Conservation (phyloP, 2,888 invertebrate genomes). For the Molorchus minor region DNA sequence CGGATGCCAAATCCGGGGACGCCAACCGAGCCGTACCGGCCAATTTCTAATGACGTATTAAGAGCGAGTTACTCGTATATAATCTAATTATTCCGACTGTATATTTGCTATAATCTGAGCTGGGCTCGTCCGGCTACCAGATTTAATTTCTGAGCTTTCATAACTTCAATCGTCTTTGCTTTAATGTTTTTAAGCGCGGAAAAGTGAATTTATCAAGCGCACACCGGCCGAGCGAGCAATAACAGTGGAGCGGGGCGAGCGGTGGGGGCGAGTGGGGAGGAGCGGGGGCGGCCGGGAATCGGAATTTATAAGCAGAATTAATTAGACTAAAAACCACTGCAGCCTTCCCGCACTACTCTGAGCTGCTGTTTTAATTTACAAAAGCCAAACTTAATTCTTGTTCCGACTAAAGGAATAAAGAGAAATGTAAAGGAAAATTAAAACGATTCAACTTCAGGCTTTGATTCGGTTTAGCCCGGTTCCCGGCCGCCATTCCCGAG, state of each 20-base stretch:
- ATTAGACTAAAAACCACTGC: slow-evolving; percentile 67
- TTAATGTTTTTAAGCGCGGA: slow-evolving; percentile 62
- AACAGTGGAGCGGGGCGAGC: slow-evolving; percentile 45
- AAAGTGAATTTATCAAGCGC: slow-evolving; percentile 64
- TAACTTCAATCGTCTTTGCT: slow-evolving; percentile 64
- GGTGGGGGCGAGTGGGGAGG: background rate
- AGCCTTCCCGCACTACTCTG: slow-evolving; percentile 58
- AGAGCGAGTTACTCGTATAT: slow-evolving; percentile 61
- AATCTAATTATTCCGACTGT: slow-evolving; percentile 63
- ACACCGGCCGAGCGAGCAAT: slow-evolving; percentile 63
- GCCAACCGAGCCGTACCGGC: too few relatives aligned
- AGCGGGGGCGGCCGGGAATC: slow-evolving; percentile 55
- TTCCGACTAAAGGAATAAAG: slow-evolving; percentile 65
- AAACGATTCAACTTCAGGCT: slow-evolving; percentile 64
- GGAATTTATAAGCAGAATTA: slow-evolving; percentile 67
- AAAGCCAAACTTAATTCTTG: slow-evolving; percentile 67
- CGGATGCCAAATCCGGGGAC: too few relatives aligned
- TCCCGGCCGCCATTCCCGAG: slow-evolving; percentile 50
- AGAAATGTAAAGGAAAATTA: slow-evolving; percentile 67
- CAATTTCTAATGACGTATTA: slow-evolving; percentile 61
- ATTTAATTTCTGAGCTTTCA: slow-evolving; percentile 64
- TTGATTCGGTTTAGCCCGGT: slow-evolving; percentile 62
- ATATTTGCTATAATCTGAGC: slow-evolving; percentile 59
- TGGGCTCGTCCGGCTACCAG: slow-evolving; percentile 40
- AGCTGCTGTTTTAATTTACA: slow-evolving; percentile 66